phyloP scores from a whole-genome alignment of 1,140 invertebrate species.

The Thaumetopoea pityocampa region DNA sequence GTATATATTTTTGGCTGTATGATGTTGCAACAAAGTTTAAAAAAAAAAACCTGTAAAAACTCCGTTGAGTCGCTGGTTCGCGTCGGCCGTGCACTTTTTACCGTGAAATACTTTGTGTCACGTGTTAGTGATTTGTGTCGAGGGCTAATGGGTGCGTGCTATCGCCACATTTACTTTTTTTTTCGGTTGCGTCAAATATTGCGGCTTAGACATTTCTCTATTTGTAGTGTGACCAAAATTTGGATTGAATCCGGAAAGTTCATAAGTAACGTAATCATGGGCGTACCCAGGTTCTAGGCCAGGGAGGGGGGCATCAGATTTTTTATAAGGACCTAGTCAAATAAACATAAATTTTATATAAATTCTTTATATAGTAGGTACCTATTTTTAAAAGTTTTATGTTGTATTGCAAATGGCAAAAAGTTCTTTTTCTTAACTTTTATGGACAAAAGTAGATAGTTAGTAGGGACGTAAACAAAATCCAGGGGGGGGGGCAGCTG shows the following conservation, averaged over 20 bases:
- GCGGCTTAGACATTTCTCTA: constrained; percentile 16
- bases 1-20: constrained; percentile 39
- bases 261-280: too few relatives aligned
- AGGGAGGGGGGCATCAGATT: too few relatives aligned
- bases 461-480: too few relatives aligned
- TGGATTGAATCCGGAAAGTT: background rate
- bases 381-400: too few relatives aligned
- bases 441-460: too few relatives aligned
- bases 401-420: too few relatives aligned
- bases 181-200: constrained; percentile 45
- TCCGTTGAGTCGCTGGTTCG: background rate
- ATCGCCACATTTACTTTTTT: constrained; percentile 43
- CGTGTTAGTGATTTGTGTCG: constrained; percentile 63
- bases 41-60: constrained; percentile 29
- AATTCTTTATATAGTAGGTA: too few relatives aligned
- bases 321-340: too few relatives aligned
- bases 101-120: constrained; percentile 29
- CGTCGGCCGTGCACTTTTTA: constrained; percentile 4
- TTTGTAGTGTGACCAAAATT: constrained; percentile 13
- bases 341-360: too few relatives aligned
- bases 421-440: too few relatives aligned
- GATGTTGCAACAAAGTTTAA: constrained; percentile 24
- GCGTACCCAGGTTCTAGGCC: too few relatives aligned
- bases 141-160: constrained; percentile 49
- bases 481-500: too few relatives aligned